These are phyloP conservation scores for Podilymbus podiceps DNA, from an alignment of 2,113 vertebrate genomes.

Conservation along the genomic window DNA sequence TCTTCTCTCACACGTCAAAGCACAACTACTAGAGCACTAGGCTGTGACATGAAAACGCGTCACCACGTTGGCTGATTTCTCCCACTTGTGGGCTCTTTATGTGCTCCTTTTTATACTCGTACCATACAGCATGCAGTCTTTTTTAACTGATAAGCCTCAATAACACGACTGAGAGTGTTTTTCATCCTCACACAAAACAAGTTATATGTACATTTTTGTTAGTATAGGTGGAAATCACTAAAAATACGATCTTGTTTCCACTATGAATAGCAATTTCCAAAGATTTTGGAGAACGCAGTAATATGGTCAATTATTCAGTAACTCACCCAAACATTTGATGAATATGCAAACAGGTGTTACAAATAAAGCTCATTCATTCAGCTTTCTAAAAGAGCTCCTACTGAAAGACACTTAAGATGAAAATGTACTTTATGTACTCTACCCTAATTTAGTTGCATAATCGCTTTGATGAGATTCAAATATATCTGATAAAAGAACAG, in stretches of 20 bases:
- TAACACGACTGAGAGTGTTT: neutral
- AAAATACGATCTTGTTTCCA: neutral
- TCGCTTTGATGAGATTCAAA: neutral
- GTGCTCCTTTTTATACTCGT: neutral
- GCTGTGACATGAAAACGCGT: neutral
- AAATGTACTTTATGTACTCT: slow-evolving; percentile 1
- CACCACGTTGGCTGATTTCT: neutral
- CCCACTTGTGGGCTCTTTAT: neutral
- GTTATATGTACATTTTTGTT: neutral
- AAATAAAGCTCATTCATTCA: neutral
- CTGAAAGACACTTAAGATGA: neutral
- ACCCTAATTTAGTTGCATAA: slow-evolving; percentile 5
- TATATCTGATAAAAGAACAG: slow-evolving; percentile 27
- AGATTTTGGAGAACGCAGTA: neutral
- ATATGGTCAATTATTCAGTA: neutral
- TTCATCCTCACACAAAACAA: neutral
- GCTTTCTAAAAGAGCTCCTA: slow-evolving; percentile 2
- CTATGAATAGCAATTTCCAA: neutral
- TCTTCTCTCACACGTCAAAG: neutral
- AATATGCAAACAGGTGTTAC: neutral
- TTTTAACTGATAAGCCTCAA: neutral
- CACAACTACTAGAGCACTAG: neutral
- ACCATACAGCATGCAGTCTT: neutral
- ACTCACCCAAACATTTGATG: neutral
- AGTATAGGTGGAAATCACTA: neutral